These are phyloP conservation scores for Amblyopsis rosae DNA, from an alignment of 2,113 vertebrate species.

Conservation along the genomic window DNA sequence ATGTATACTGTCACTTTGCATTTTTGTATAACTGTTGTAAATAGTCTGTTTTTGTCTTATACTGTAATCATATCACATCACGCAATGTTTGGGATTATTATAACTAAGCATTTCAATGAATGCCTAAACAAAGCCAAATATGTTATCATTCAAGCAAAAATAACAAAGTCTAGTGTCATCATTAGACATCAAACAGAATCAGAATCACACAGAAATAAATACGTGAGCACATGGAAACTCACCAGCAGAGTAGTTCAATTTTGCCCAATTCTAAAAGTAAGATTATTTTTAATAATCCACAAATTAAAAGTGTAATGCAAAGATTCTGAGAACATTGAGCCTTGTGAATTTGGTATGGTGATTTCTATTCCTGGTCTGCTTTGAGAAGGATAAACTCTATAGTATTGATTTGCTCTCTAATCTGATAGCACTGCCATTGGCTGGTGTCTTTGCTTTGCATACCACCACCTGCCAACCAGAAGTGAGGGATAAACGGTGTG, in stretches of 20 bases:
- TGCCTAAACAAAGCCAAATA: neutral
- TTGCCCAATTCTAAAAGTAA: constrained; percentile 11
- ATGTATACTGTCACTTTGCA: too few relatives aligned
- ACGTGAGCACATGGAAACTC: constrained; percentile 10
- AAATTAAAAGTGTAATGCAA: constrained; percentile 9
- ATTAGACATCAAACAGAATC: too few relatives aligned
- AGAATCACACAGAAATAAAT: neutral
- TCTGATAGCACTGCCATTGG: constrained; percentile 60
- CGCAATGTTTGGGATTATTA: too few relatives aligned
- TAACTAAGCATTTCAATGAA: too few relatives aligned
- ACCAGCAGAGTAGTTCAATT: constrained; percentile 44
- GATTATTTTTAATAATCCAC: constrained; percentile 24
- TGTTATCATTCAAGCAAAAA: neutral
- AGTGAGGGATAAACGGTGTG: constrained; percentile 49
- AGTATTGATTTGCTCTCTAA: constrained; percentile 72
- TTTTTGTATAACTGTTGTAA: too few relatives aligned
- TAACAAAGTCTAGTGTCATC: neutral
- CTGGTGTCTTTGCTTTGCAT: constrained; percentile 35
- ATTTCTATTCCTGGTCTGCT: constrained; percentile 57
- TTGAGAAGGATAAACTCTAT: constrained; percentile 55
- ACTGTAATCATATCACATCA: too few relatives aligned
- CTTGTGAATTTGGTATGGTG: neutral
- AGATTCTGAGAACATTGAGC: neutral
- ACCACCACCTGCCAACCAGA: constrained; percentile 52
- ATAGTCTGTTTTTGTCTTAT: too few relatives aligned